Base-by-base conservation (phyloP, 2,888 invertebrate genomes). In the Lordiphosa fenestrarum region DNA sequence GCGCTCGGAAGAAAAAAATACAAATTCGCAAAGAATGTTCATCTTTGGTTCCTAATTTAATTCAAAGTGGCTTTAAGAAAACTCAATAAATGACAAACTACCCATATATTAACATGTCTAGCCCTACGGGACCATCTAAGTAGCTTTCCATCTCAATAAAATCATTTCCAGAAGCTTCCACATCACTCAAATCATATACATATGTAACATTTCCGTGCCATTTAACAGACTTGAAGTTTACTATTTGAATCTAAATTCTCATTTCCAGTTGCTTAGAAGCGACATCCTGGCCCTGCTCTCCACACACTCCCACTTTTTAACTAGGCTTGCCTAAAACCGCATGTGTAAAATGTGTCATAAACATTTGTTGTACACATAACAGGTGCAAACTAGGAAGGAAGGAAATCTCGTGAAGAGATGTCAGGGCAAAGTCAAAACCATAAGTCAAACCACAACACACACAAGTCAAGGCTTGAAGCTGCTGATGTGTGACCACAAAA, bases 321-420 rank as follows among this genome's bases (percentile, higher is more conserved):
- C 52, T 53, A 46, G 53, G 71, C 36, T 64, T 66, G 54, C 33
- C 50, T 58, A 25, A 15, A 73, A 76, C 76, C 75, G 63, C 78
- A 84, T 75, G 70, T 77, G 76, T 66, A 68, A 78, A 76, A 78
- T 71, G 61, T 81, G 83, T 73, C 83, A 82, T 59, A 78, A 75
- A 58, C 83, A 84, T 62, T 72, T 72, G 71, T 62, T 67, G 38
- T 55, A 53, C 46, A 53, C 38, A 52, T 39, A 44, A 23, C 60
- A 66, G 68, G 55, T 61, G 59, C 50, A 49, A 40, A 38, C 46
- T 39, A 47, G 47, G 10, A 7, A 56, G 52, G 33, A 4, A 25
- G 3, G 36, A 35, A 30, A 30, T 30, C 30, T 30, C 30, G n/a
- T 33, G 36, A 30, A 12, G 37, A 30, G 30, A 48, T 73, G 70